phyloP scores from a whole-genome alignment of 2,797 vertebrate species.

The Balearica regulorum region DNA sequence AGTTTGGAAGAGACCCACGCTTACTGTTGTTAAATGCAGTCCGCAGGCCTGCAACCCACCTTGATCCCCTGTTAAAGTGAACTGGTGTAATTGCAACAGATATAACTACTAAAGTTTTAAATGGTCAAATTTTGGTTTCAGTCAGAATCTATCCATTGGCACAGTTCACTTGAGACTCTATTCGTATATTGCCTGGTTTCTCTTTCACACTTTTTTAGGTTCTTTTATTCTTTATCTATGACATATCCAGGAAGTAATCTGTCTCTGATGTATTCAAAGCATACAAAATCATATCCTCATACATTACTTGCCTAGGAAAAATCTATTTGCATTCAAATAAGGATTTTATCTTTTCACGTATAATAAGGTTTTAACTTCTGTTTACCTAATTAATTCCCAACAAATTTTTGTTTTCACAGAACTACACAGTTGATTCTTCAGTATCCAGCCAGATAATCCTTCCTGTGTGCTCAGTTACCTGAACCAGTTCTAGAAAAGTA shows the following conservation, averaged over 20 bases:
- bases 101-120: not conserved
- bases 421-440: not conserved
- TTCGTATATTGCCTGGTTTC: not conserved
- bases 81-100: not conserved
- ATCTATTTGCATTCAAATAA: not conserved
- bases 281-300: not conserved
- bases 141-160: not conserved
- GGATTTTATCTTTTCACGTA: not conserved
- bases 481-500: not conserved
- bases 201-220: not conserved
- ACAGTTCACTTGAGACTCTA: not conserved
- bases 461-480: not conserved
- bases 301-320: not conserved
- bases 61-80: not conserved
- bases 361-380: not conserved
- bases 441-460: not conserved
- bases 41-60: not conserved
- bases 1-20: not conserved
- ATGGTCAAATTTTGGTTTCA: not conserved
- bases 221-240: not conserved
- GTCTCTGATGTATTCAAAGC: not conserved
- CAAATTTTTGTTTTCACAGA: not conserved
- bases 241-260: not conserved
- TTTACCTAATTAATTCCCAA: conserved; percentile 28
- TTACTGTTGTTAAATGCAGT: not conserved